A percentile compares a stretch with the other conserved stretches of the same genome.
phyloP scores from a whole-genome alignment of 2,888 invertebrate genomes.

The Eristalis tenax region DNA sequence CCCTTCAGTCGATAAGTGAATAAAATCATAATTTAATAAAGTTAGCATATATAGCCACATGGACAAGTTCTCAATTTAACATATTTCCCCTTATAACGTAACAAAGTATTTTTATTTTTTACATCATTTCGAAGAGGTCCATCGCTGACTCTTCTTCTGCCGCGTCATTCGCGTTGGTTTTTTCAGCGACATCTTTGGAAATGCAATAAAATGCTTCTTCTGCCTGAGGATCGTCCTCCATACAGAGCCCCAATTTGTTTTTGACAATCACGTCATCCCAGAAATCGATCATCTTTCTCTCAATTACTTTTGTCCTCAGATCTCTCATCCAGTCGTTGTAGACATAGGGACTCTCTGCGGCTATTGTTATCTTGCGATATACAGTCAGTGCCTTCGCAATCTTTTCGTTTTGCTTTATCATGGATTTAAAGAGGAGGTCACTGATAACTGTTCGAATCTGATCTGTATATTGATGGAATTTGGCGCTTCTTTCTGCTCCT shows the following conservation, averaged over 20 bases:
- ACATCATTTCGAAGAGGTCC: constrained; percentile 71
- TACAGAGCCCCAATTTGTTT: constrained; percentile 76
- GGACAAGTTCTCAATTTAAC: neutral
- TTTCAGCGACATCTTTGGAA: constrained; percentile 23
- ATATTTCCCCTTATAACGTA: neutral
- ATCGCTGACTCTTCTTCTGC: constrained; percentile 70
- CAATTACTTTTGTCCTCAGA: constrained; percentile 74
- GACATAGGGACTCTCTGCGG: constrained; percentile 76
- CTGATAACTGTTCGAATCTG: constrained; percentile 78
- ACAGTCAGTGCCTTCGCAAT: constrained; percentile 75
- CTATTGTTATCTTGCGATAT: constrained; percentile 76
- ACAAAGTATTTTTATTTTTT: neutral
- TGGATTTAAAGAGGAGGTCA: constrained; percentile 76
- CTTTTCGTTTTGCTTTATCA: constrained; percentile 74
- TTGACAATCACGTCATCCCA: constrained; percentile 77
- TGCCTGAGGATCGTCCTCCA: constrained; percentile 75
- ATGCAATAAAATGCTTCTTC: constrained; percentile 75
- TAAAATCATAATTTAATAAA: no score
- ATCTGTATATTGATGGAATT: constrained; percentile 75
- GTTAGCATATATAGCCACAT: no score
- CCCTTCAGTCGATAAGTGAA: no score
- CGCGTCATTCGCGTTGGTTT: constrained; percentile 39
- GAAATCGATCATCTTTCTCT: constrained; percentile 75
- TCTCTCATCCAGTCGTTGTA: constrained; percentile 78
- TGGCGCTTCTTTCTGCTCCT: constrained; percentile 75